Evolutionary conservation across 92 coral and sea anemone genomes (phyloP).

Genomic region (Actinostola sp.): DNA sequence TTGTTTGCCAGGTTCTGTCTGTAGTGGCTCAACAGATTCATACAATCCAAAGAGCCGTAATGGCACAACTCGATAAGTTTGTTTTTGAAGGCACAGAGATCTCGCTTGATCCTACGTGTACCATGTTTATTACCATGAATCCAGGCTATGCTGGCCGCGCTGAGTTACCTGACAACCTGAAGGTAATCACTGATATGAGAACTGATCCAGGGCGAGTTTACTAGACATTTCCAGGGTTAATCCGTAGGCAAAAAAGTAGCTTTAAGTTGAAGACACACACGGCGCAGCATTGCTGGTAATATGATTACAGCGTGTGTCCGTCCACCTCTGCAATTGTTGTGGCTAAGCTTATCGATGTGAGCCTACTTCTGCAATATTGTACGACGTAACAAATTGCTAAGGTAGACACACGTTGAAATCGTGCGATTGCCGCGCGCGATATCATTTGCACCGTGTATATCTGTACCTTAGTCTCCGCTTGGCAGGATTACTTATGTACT

Average conservation of each 20-base stretch:
- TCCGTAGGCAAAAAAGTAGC: too few species aligned
- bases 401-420: too few species aligned
- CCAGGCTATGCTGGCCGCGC: constrained; percentile 99
- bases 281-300: too few species aligned
- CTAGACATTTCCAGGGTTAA: too few species aligned
- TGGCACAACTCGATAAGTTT: constrained; percentile 86
- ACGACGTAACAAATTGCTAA: too few species aligned
- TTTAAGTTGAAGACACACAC: too few species aligned
- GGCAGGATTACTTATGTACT: not conserved
- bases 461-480: not conserved
- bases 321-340: too few species aligned
- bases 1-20: constrained; percentile 75
- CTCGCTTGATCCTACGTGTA: constrained; percentile 93
- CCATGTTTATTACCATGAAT: constrained; percentile 97
- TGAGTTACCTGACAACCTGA: constrained; percentile 94
- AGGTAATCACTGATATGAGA: constrained; percentile 40
- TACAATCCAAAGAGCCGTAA: constrained; percentile 93
- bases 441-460: not conserved
- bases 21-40: constrained; percentile 97
- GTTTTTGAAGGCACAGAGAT: constrained; percentile 99
- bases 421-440: too few species aligned
- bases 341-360: too few species aligned
- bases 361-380: too few species aligned
- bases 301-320: too few species aligned
- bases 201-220: too few species aligned